Conservation (phyloP, 35 echinoderm and acorn worm species). For the Ophiothrix spiculata region DNA sequence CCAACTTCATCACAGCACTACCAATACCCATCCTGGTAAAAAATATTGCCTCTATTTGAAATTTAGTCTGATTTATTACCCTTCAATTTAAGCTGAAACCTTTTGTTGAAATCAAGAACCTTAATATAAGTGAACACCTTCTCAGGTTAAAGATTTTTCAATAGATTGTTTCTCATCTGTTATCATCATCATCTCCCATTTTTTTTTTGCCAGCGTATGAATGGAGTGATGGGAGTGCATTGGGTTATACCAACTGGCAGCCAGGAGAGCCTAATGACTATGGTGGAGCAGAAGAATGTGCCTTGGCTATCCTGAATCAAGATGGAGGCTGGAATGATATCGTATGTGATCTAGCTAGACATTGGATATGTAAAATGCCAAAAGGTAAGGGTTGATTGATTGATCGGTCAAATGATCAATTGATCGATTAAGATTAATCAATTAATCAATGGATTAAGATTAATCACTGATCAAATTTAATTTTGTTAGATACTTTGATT, state of each 20-base stretch:
- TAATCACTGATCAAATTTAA: background rate
- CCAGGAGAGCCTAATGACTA: constrained; percentile 60
- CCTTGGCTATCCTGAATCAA: constrained; percentile 18
- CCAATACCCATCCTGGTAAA: no score
- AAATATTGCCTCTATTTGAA: no score
- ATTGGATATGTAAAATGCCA: constrained; percentile 63
- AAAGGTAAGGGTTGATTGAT: constrained; percentile 47
- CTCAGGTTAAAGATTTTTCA: no score
- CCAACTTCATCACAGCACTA: no score
- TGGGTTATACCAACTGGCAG: constrained; percentile 57
- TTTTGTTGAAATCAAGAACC: no score
- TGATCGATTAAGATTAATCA: background rate
- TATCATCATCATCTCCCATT: no score
- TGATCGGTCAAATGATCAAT: background rate
- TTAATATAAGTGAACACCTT: no score
- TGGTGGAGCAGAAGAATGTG: constrained; percentile 42
- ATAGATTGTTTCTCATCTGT: no score
- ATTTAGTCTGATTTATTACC: no score
- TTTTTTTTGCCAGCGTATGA: constrained; percentile 11
- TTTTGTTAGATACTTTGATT: background rate
- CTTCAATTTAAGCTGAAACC: no score
- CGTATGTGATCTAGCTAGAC: constrained; percentile 27
- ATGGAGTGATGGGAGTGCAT: constrained; percentile 55
- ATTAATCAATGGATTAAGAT: background rate
- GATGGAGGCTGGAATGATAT: constrained; percentile 62